Conservation (phyloP, 2,113 vertebrate genomes). For the Struthidea cinerea region DNA sequence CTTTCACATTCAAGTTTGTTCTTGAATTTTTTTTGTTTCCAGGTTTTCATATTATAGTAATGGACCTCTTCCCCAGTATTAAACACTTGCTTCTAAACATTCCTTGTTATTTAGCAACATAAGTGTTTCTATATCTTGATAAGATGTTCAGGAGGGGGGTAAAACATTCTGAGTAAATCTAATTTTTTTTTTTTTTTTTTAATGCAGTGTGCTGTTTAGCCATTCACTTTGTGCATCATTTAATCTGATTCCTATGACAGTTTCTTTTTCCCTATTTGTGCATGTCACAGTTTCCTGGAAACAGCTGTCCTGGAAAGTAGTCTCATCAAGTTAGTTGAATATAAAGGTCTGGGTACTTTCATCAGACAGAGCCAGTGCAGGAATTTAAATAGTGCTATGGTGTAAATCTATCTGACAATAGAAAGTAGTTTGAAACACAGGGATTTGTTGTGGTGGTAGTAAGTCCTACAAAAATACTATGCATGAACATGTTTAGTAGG, state of each 20-base stretch:
- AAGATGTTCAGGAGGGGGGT: not conserved
- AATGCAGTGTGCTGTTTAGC: not conserved
- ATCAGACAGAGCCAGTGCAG: not conserved
- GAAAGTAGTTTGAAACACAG: not conserved
- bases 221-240: not conserved
- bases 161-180: not conserved
- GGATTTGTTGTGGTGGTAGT: not conserved
- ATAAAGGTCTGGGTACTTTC: not conserved
- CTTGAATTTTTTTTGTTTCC: not conserved
- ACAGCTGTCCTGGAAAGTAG: not conserved
- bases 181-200: not conserved
- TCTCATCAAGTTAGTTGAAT: not conserved
- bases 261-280: not conserved
- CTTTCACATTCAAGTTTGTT: not conserved
- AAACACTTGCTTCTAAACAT: not conserved
- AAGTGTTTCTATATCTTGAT: not conserved
- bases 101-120: not conserved
- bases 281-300: not conserved
- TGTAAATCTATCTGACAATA: not conserved
- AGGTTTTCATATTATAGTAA: not conserved
- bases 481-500: not conserved
- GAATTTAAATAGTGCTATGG: not conserved
- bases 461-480: not conserved
- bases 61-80: not conserved
- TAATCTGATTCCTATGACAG: not conserved